These are phyloP conservation scores for Dunckerocampus dactyliophorus DNA, from an alignment of 2,113 vertebrate genomes.

Conservation along the genomic window DNA sequence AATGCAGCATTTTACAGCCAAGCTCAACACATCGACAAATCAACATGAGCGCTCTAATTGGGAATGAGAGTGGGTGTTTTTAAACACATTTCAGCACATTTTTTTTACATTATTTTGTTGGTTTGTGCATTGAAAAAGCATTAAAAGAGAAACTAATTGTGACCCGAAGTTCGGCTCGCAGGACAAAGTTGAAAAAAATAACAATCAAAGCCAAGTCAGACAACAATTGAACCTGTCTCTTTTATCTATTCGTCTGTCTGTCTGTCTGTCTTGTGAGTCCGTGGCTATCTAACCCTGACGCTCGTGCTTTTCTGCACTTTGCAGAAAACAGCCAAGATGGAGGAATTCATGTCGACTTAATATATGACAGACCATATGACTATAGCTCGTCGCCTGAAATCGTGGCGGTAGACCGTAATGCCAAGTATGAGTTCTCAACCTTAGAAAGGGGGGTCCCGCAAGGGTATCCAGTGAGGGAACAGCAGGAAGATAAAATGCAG, in stretches of 20 bases:
- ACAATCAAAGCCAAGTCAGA: slow-evolving; percentile 40
- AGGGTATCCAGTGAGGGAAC: slow-evolving; percentile 77
- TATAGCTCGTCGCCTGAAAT: slow-evolving; percentile 80
- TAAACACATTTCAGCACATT: not conserved
- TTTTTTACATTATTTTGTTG: slow-evolving; percentile 18
- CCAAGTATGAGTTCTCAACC: slow-evolving; percentile 84
- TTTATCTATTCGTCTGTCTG: slow-evolving; percentile 75
- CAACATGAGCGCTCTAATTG: slow-evolving; percentile 44
- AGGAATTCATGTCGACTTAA: slow-evolving; percentile 78
- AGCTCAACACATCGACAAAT: slow-evolving; percentile 54
- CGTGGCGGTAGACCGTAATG: slow-evolving; percentile 81
- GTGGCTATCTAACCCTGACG: slow-evolving; percentile 77
- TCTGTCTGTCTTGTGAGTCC: slow-evolving; percentile 79
- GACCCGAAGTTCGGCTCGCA: slow-evolving; percentile 13
- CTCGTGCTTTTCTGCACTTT: slow-evolving; percentile 80
- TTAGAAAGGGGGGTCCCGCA: slow-evolving; percentile 83
- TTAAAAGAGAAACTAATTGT: slow-evolving; percentile 4
- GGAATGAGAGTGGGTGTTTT: slow-evolving; percentile 18
- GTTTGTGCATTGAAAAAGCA: slow-evolving; percentile 16
- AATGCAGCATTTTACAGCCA: slow-evolving; percentile 72
- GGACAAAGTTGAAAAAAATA: slow-evolving; percentile 4
- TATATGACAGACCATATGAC: slow-evolving; percentile 82
- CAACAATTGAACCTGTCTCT: slow-evolving; percentile 68
- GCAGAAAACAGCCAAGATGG: slow-evolving; percentile 87
- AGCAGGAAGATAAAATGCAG: slow-evolving; percentile 89